Evolutionary conservation across 2,888 invertebrate species (phyloP), one percentile per base, ranked within the genome.

Genomic region (Tribolium freemani): DNA sequence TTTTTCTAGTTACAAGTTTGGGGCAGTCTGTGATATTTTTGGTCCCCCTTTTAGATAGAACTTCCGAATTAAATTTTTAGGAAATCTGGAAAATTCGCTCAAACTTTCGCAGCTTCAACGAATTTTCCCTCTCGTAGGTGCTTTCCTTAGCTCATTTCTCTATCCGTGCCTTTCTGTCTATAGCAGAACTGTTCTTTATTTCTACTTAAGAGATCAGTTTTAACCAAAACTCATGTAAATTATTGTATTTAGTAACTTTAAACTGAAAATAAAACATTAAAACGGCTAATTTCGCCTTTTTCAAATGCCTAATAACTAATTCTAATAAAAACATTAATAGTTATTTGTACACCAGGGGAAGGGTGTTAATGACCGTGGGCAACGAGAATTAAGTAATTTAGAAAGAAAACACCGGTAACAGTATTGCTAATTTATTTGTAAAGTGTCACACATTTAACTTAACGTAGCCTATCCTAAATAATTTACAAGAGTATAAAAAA

Each of bases 101-200:
- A 30, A 30, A 54, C 30, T n/a, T 4, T 13, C 11, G 10, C 51
- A 10, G 44, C 58, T 51, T 51, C 48, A 61, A 58, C 20, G 63
- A 26, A 10, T 50, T 71, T 69, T 53, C 45, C 46, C 21, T 10
- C n/a, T 51, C 10, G 72, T 77, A 75, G 78, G 78, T 79, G 77
- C 80, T 80, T 76, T 75, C 74, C 67, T 69, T 72, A 69, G 67
- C 69, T 76, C 76, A 75, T 79, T 83, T 84, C 81, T 85, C 85
- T 86, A 85, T 83, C 84, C 83, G 86, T 86, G 86, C 86, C 86
- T 85, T 83, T 84, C 83, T 84, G 79, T 83, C 82, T 84, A 82
- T 82, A 83, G 81, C 82, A 82, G 83, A 84, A 81, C 79, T 80
- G 77, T 81, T 78, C 82, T 80, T 83, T 80, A 76, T 81, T 83